phyloP scores from a whole-genome alignment of 1,140 invertebrate species.

The Choristoneura fumiferana region DNA sequence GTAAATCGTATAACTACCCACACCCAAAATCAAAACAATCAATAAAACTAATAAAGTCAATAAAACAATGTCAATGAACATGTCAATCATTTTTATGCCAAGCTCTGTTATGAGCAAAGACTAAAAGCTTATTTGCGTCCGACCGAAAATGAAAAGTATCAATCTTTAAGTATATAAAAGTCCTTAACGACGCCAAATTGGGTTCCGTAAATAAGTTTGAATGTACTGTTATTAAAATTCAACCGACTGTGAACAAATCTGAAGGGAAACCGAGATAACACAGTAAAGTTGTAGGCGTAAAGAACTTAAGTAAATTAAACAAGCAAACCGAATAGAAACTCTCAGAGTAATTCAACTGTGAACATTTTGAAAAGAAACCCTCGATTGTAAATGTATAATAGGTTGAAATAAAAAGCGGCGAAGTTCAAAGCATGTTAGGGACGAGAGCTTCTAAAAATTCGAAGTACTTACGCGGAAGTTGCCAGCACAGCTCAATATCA shows the following conservation, averaged over 20 bases:
- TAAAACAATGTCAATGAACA: no score
- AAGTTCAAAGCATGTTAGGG: constrained; percentile 55
- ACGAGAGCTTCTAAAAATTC: constrained; percentile 46
- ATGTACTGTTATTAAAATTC: background rate
- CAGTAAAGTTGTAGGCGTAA: constrained; percentile 36
- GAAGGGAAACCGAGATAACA: constrained; percentile 20
- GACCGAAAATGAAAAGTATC: no score
- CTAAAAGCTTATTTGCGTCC: no score
- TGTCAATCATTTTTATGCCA: no score
- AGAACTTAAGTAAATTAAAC: constrained; percentile 48
- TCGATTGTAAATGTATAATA: constrained; percentile 41
- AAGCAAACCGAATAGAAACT: constrained; percentile 42
- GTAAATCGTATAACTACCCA: no score
- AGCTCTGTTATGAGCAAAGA: no score
- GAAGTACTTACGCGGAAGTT: constrained; percentile 51
- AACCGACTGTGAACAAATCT: constrained; percentile 1
- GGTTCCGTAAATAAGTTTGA: no score
- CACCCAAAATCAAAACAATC: no score
- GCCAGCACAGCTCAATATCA: constrained; percentile 68
- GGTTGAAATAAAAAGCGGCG: constrained; percentile 36
- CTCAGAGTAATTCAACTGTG: constrained; percentile 31
- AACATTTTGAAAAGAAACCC: constrained; percentile 42
- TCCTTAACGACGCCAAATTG: no score
- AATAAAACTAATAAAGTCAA: no score
- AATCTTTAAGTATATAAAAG: no score